These are phyloP conservation scores for Papilio helenus DNA, from an alignment of 1,140 invertebrate species.

Conservation along the genomic window DNA sequence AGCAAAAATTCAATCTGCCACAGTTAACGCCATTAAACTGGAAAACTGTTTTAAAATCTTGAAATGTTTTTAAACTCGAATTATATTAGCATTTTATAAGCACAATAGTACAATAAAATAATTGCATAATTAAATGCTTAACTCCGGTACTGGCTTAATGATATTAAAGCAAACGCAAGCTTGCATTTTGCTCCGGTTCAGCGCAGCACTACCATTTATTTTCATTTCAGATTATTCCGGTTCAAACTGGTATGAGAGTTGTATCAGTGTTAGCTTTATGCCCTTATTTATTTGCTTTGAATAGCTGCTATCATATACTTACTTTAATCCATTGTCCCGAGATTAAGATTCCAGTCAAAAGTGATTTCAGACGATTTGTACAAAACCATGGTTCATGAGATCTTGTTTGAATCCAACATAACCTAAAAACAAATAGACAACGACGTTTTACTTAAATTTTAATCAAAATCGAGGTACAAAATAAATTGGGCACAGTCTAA, in stretches of 20 bases:
- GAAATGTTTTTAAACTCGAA: constrained; percentile 23
- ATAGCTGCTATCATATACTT: not conserved
- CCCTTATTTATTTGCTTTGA: constrained; percentile 15
- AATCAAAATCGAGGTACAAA: not conserved
- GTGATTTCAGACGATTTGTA: not conserved
- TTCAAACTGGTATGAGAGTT: constrained; percentile 32
- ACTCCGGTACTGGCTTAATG: constrained; percentile 30
- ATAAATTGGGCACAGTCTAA: not conserved
- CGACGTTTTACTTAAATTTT: not conserved
- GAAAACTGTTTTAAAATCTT: constrained; percentile 22
- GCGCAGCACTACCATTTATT: constrained; percentile 28
- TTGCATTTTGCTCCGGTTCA: constrained; percentile 32
- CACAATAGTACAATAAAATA: constrained; percentile 35
- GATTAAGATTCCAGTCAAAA: not conserved
- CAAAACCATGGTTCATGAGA: not conserved
- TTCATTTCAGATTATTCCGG: constrained; percentile 36
- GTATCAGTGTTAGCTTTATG: constrained; percentile 31
- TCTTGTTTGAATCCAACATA: not conserved
- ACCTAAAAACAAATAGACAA: not conserved
- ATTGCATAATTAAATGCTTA: constrained; percentile 38
- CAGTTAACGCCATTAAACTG: constrained; percentile 4
- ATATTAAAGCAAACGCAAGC: constrained; percentile 36
- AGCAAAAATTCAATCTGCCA: constrained; percentile 24
- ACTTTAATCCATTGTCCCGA: not conserved
- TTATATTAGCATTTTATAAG: constrained; percentile 34